Base-by-base conservation (phyloP, 2,797 vertebrate species). In the Cichlasoma orientale region DNA sequence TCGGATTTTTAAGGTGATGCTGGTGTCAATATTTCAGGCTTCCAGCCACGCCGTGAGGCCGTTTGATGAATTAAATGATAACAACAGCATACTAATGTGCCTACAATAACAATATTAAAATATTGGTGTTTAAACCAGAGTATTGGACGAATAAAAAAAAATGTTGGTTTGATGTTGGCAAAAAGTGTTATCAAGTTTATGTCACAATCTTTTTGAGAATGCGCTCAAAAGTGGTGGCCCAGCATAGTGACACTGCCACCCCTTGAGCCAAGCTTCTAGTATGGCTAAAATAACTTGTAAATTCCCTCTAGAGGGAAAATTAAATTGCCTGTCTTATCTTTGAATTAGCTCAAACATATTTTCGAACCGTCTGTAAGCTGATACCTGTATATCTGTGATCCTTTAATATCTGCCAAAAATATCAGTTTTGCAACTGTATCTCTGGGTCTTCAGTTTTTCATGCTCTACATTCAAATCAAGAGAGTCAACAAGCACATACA, bases 401-500 rank as follows among this genome's bases (percentile, higher is more conserved):
- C 63, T 25, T 27, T 27, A 50, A 55, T 36, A n/a, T 61, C 36
- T 47, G 41, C 5, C 41, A 68, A 68, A 47, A 55, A 54, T 47
- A 63, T 27, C 12, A 3, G 18, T 56, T 12, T 68, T 68, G 44
- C 16, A 47, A 44, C 13, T 41, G 25, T 47, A 66, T 47, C 38
- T 53, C 23, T 36, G 0, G 1, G 27, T 13, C 44, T 80, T 4
- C 70, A 19, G 56, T 75, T 77, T 61, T 68, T 19, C 23, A 55
- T 25, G 25, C 58, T 58, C 29, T 75, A 41, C 52, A 53, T 72
- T 69, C 18, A 86, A 68, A 68, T 68, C 41, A 68, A 29, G 18
- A 66, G 61, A 68, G 25, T 68, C 25, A 23, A 50, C 41, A 44
- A 74, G 78, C 36, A 72, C 12, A 4, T 12, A 19, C 27, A 2